phyloP scores from a whole-genome alignment of 2,797 vertebrate species.

The Onychomys leucogaster region DNA sequence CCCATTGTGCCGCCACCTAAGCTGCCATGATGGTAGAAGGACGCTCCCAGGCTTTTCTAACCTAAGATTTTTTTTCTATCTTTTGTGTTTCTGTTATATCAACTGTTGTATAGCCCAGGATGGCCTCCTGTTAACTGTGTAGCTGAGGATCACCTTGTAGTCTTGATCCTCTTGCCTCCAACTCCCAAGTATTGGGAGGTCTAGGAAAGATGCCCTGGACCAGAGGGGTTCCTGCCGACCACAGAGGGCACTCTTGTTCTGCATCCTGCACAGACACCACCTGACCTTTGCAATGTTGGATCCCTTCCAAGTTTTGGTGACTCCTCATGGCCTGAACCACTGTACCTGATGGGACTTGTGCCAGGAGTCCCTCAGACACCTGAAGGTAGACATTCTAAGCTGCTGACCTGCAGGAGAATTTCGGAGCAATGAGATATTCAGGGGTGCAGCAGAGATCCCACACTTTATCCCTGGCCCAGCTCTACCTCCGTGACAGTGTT shows the following conservation, averaged over 20 bases:
- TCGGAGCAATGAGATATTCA: not conserved
- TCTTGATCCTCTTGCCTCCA: not conserved
- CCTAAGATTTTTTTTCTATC: not conserved
- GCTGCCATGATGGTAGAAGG: accelerated
- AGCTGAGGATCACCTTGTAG: not conserved
- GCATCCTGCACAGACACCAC: not conserved
- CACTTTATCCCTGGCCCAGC: not conserved
- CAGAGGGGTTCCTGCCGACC: not conserved
- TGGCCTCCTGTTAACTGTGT: too few relatives aligned
- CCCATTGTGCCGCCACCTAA: not conserved
- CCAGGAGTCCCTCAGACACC: not conserved
- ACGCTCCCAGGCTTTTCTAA: not conserved
- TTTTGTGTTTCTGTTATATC: not conserved
- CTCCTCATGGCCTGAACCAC: not conserved
- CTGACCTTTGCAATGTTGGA: not conserved
- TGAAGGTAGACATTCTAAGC: not conserved
- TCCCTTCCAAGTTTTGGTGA: not conserved
- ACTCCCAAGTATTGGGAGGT: not conserved
- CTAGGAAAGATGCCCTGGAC: not conserved
- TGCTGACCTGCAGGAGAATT: not conserved
- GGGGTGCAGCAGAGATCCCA: not conserved
- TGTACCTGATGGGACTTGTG: not conserved
- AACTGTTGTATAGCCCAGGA: not conserved
- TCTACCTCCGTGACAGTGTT: not conserved
- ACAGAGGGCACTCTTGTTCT: accelerated